Evolutionary conservation across 2,797 vertebrate species (phyloP).

Genomic region (Dicrostonyx torquatus): DNA sequence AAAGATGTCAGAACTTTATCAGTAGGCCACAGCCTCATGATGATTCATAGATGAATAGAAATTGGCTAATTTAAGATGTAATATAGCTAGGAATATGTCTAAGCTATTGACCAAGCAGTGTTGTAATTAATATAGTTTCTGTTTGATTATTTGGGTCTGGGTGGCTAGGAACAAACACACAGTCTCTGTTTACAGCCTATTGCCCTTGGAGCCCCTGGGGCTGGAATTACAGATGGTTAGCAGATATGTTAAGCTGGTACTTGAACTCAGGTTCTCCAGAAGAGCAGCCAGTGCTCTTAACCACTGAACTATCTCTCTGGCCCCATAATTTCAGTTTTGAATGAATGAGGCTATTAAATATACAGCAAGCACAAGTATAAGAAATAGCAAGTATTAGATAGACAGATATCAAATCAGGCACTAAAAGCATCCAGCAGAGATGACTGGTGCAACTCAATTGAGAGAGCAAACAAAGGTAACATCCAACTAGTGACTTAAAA

Average conservation of each 20-base stretch:
- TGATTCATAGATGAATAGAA: too few species aligned
- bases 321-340: neutral
- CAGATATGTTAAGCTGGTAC: neutral
- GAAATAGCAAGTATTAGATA: neutral
- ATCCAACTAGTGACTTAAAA: neutral
- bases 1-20: too few species aligned
- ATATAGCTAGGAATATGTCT: too few species aligned
- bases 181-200: neutral
- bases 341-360: neutral
- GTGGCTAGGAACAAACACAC: too few species aligned
- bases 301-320: neutral
- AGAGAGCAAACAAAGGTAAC: neutral
- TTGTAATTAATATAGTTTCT: too few species aligned
- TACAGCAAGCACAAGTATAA: neutral
- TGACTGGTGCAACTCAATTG: neutral
- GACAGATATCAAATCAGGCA: neutral
- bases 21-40: too few species aligned
- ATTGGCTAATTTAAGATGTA: too few species aligned
- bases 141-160: too few species aligned
- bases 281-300: neutral
- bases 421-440: neutral
- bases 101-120: too few species aligned
- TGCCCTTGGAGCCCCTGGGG: neutral
- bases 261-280: neutral
- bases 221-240: neutral